These are phyloP conservation scores for Psilopsiagon aurifrons DNA, from an alignment of 2,113 vertebrate genomes.

Conservation along the genomic window DNA sequence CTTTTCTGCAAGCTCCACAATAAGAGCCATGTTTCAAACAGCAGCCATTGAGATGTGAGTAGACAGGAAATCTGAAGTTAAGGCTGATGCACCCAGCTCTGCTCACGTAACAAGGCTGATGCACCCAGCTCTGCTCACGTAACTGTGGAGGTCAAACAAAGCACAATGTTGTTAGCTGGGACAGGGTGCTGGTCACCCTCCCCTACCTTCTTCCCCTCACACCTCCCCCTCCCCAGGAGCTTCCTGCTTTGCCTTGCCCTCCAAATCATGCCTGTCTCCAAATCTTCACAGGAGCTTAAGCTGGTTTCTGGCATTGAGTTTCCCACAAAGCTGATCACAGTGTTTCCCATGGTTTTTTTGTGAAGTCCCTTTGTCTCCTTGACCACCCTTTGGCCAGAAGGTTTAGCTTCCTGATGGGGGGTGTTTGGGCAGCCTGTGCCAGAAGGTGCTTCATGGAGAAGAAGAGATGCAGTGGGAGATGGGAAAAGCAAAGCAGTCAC, in stretches of 20 bases:
- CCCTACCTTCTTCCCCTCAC: background rate
- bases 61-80: slow-evolving; percentile 31
- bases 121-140: background rate
- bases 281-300: background rate
- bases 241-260: slow-evolving; percentile 44
- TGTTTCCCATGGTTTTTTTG: background rate
- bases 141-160: slow-evolving; percentile 26
- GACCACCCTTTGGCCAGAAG: background rate
- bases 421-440: background rate
- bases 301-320: background rate
- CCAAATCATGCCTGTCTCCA: background rate
- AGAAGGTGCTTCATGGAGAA: background rate
- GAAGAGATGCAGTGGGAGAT: background rate
- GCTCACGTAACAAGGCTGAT: slow-evolving; percentile 27
- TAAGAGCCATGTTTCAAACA: background rate
- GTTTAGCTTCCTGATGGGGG: background rate
- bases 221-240: background rate
- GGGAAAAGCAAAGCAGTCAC: background rate
- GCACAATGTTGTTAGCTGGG: slow-evolving; percentile 35
- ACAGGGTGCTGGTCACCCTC: background rate
- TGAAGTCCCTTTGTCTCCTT: background rate
- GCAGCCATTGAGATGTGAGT: background rate
- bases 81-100: background rate
- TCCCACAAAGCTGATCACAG: background rate
- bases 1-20: background rate